A percentile compares a stretch with the other conserved stretches of the same genome.
Conservation (phyloP, 2,113 vertebrate species). For the Himantopus leucocephalus region DNA sequence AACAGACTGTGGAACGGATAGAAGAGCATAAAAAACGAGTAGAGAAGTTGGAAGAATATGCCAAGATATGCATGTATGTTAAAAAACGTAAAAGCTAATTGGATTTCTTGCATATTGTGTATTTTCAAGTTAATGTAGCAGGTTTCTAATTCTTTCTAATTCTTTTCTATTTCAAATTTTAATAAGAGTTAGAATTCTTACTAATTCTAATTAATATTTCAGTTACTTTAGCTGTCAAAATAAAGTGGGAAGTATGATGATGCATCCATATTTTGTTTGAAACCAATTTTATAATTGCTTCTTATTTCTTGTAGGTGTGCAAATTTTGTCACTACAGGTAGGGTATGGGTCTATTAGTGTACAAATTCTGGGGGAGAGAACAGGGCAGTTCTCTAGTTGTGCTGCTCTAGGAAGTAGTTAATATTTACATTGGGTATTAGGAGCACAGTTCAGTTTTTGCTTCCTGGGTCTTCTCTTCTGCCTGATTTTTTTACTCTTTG, state of each 20-base stretch:
- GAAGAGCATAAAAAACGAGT: slow-evolving; percentile 80
- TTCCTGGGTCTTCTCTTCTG: neutral
- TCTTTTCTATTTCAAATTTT: neutral
- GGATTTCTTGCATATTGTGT: fast-evolving
- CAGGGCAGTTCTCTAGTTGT: neutral
- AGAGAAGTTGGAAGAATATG: slow-evolving; percentile 88
- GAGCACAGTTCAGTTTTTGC: neutral
- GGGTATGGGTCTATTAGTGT: neutral
- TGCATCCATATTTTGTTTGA: neutral
- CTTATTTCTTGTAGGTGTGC: neutral
- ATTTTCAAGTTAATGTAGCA: neutral
- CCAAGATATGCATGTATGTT: slow-evolving; percentile 83
- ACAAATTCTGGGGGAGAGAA: neutral
- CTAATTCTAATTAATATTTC: neutral
- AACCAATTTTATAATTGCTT: neutral
- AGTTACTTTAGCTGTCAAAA: neutral
- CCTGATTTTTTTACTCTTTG: neutral
- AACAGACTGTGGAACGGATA: slow-evolving; percentile 77
- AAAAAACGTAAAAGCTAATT: neutral
- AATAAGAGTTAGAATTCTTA: neutral
- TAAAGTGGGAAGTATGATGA: neutral
- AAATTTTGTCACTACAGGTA: neutral
- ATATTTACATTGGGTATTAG: fast-evolving
- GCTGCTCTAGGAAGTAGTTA: neutral
- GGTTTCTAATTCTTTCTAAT: neutral